Percentiles rank a stretch among this genome's conserved stretches.
Evolutionary conservation across 1,140 invertebrate species (phyloP).

Genomic region (Tribolium madens): DNA sequence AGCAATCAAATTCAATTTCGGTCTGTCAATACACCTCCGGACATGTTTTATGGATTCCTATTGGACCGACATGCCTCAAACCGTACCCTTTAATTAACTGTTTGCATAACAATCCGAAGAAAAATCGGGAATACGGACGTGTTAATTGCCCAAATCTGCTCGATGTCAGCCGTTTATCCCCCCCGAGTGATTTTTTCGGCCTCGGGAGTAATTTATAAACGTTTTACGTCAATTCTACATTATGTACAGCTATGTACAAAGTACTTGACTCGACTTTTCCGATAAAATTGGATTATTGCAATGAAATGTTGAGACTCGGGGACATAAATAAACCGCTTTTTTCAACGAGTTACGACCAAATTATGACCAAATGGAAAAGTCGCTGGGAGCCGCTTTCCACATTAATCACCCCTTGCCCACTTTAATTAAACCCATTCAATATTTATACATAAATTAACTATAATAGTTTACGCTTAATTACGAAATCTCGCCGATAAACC

Average conservation of each 20-base stretch:
- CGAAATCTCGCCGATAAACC: conserved; percentile 17
- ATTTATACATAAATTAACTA: conserved; percentile 33
- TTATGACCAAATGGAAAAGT: conserved; percentile 9
- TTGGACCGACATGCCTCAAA: background rate
- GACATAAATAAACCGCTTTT: conserved; percentile 9
- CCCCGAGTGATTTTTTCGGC: conserved; percentile 3
- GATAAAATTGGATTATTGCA: conserved; percentile 29
- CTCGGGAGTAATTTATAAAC: background rate
- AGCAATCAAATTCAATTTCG: conserved; percentile 30
- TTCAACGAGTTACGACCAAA: background rate
- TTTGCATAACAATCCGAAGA: conserved; percentile 28
- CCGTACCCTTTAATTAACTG: conserved; percentile 8
- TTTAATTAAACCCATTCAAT: conserved; percentile 31
- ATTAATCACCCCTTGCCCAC: conserved; percentile 18
- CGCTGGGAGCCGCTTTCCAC: background rate
- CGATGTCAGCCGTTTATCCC: background rate
- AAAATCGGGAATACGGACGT: background rate
- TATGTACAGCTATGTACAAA: background rate
- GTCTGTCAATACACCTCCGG: conserved; percentile 19
- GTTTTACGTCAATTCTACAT: conserved; percentile 11
- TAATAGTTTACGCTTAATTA: conserved; percentile 34
- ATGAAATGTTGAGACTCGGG: conserved; percentile 11
- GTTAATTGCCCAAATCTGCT: background rate
- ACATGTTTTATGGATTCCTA: conserved; percentile 26
- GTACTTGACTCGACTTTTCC: background rate